A percentile compares a stretch with the other conserved stretches of the same genome.
Conservation (phyloP, 2,113 vertebrate species). For the Rhynchomys soricoides region DNA sequence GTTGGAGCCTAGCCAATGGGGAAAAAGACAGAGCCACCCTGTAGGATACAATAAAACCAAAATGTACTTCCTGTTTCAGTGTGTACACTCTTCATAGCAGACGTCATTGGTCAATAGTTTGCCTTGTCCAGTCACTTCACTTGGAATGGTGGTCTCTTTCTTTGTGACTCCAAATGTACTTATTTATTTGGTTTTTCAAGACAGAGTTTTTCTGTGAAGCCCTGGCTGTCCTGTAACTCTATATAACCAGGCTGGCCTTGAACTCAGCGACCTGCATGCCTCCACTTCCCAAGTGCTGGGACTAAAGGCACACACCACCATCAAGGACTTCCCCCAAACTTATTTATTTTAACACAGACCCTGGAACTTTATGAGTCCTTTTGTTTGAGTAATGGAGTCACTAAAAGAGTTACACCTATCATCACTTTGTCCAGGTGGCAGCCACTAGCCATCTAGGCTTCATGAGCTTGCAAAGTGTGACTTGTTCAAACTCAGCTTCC, state of each 20-base stretch:
- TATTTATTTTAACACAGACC: background rate
- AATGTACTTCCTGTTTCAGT: background rate
- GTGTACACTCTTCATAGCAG: background rate
- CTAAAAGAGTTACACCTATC: background rate
- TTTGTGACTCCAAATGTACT: background rate
- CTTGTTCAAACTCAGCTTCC: background rate
- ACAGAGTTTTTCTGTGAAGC: background rate
- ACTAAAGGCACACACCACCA: background rate
- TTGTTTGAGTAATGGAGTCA: background rate
- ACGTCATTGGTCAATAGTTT: background rate
- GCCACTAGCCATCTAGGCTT: background rate
- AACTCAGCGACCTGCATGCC: background rate
- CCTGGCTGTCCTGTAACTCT: background rate
- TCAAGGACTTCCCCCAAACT: background rate
- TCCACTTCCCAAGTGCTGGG: background rate
- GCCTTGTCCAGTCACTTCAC: background rate
- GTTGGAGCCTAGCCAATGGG: background rate
- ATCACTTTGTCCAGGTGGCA: accelerated
- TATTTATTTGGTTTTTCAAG: background rate
- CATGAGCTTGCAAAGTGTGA: background rate
- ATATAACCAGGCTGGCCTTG: background rate
- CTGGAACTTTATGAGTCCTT: background rate
- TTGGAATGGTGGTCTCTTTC: background rate
- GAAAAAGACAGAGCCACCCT: background rate
- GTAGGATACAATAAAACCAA: background rate